Evolutionary conservation across 64 coral and sea anemone species (phyloP), one percentile per base, ranked within the genome.

Genomic region (Hydrozoanthus tunicans): DNA sequence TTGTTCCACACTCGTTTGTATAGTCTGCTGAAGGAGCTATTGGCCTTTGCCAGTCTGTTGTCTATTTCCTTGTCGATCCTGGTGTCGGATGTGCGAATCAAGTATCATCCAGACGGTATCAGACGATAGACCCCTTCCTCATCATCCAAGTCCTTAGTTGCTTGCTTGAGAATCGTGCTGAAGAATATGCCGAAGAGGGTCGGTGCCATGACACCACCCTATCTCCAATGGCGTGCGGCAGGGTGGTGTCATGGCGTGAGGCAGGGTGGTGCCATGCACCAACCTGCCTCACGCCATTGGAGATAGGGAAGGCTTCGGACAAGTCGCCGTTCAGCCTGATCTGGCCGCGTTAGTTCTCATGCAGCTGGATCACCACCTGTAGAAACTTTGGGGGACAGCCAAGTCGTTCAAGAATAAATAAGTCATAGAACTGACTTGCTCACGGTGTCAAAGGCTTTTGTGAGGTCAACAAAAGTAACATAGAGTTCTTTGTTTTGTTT

Each of bases 311-410:
- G 43, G 74, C 32, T 10, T 77, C 74, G 6, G 74, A 77, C 6
- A 77, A 51, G 74, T 77, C 51, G 13, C 74, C 52, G 74, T 77
- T 77, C 43, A 77, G 74, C 55, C 74, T 77, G 74, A 77, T 77
- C 74, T 77, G 74, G 52, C 74, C 74, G 6, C 74, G 74, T 10
- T 77, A 51, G 74, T 77, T 77, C 74, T 77, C 7, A 55, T 77
- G 74, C 74, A 77, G 74, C 74, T 77, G 74, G 74, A 77, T 77
- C 74, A 77, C 74, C 74, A 77, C 55, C 74, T 77, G 74, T 1
- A 77, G 74, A 77, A 77, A 77, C 74, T 77, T 77, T 11, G 74
- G 74, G 74, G 74, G 51, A 77, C 74, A 77, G 74, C 74, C 74
- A 10, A 77, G 74, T 5, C 51, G 74, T 77, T 77, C 51, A 77